A percentile compares a stretch with the other conserved stretches of the same genome.
Conservation (phyloP, 2,797 vertebrate species). For the Tapera naevia region DNA sequence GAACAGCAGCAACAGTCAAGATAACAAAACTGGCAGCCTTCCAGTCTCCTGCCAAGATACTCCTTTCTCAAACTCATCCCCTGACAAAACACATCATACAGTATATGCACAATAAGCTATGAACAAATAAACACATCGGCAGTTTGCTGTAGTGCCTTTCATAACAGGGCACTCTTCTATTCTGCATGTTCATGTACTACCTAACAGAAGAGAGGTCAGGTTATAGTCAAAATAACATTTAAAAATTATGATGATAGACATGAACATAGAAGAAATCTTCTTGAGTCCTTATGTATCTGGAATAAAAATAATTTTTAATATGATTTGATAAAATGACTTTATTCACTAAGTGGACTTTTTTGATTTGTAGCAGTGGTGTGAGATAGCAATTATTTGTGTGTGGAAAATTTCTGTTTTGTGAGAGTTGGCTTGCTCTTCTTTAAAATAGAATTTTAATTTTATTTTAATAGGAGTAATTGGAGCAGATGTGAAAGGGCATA, state of each 20-base stretch:
- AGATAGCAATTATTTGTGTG: not conserved
- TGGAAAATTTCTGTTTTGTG: not conserved
- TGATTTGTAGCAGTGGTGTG: not conserved
- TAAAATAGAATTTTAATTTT: conserved; percentile 11
- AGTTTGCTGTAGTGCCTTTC: not conserved
- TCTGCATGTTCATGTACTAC: not conserved
- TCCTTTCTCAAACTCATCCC: not conserved
- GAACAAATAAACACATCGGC: conserved; percentile 35
- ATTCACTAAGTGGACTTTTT: not conserved
- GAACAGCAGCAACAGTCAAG: not conserved
- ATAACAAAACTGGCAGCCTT: conserved; percentile 19
- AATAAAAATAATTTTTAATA: not conserved
- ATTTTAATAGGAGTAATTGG: conserved; percentile 88
- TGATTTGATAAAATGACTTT: not conserved
- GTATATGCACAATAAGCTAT: not conserved
- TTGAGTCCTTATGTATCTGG: not conserved
- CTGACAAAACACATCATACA: conserved; percentile 23
- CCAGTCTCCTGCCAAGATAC: conserved; percentile 24
- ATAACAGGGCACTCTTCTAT: not conserved
- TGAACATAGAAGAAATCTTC: not conserved
- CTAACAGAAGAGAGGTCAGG: not conserved
- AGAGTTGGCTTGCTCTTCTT: not conserved
- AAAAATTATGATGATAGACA: not conserved
- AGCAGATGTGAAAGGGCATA: conserved; percentile 86
- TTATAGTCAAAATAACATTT: not conserved